These are phyloP conservation scores for Glaucopsyche alexis DNA, from an alignment of 2,888 invertebrate genomes.

Conservation along the genomic window DNA sequence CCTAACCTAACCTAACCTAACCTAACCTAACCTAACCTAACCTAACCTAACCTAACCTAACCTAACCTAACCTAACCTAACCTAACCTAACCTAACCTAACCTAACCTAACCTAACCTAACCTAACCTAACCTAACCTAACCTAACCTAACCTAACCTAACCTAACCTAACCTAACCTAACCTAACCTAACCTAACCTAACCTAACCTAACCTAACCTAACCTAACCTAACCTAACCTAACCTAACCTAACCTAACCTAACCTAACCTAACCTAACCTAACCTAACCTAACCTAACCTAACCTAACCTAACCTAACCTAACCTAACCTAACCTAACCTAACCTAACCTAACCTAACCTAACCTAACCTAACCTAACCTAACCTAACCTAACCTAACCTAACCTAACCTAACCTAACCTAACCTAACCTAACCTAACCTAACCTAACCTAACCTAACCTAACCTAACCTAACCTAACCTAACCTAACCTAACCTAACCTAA, in stretches of 20 bases:
- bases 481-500: slow-evolving; percentile 36
- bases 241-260: slow-evolving; percentile 40
- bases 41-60: slow-evolving; percentile 41
- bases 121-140: slow-evolving; percentile 39
- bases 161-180: slow-evolving; percentile 40
- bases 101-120: slow-evolving; percentile 39
- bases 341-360: slow-evolving; percentile 40
- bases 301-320: slow-evolving; percentile 40
- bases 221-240: slow-evolving; percentile 40
- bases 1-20: slow-evolving; percentile 39
- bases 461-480: slow-evolving; percentile 34
- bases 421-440: slow-evolving; percentile 36
- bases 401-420: slow-evolving; percentile 39
- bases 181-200: slow-evolving; percentile 40
- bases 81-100: slow-evolving; percentile 39
- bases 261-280: slow-evolving; percentile 41
- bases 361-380: slow-evolving; percentile 39
- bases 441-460: slow-evolving; percentile 35
- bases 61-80: slow-evolving; percentile 41
- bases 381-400: slow-evolving; percentile 39
- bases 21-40: slow-evolving; percentile 41
- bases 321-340: slow-evolving; percentile 40
- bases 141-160: slow-evolving; percentile 40
- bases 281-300: slow-evolving; percentile 39
- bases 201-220: slow-evolving; percentile 41